Percentiles rank a stretch among this genome's conserved stretches.
Evolutionary conservation across 2,113 vertebrate species (phyloP).

Genomic region (Seriola quinqueradiata): DNA sequence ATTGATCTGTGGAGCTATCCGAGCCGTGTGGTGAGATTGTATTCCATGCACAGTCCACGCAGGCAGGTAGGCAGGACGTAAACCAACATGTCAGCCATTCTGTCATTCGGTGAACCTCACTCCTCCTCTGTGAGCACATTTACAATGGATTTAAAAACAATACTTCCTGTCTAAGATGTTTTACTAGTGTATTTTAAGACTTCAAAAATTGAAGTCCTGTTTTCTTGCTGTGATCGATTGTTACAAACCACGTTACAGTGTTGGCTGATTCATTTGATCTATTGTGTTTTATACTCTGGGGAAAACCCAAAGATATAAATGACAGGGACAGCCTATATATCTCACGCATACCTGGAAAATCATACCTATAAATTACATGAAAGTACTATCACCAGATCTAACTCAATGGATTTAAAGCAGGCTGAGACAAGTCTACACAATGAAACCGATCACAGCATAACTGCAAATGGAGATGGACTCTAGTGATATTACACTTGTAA

Average conservation of each 20-base stretch:
- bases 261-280: slow-evolving; percentile 18
- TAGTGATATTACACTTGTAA: background rate
- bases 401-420: background rate
- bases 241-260: background rate
- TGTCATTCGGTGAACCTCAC: slow-evolving; percentile 23
- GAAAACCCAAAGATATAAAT: slow-evolving; percentile 5
- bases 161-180: slow-evolving; percentile 16
- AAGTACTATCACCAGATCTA: background rate
- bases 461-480: slow-evolving; percentile 6
- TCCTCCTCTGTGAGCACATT: slow-evolving; percentile 9
- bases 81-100: slow-evolving; percentile 36
- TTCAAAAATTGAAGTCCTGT: background rate
- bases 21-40: slow-evolving; percentile 49
- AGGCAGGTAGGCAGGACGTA: slow-evolving; percentile 41
- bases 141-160: slow-evolving; percentile 19
- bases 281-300: background rate
- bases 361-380: background rate
- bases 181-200: slow-evolving; percentile 4
- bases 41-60: slow-evolving; percentile 41
- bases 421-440: background rate
- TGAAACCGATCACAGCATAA: background rate
- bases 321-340: background rate
- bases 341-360: background rate
- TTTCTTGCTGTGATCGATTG: background rate
- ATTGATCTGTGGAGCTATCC: slow-evolving; percentile 65